Conservation (phyloP, 2,888 invertebrate genomes). For the Pristionchus fissidentatus region DNA sequence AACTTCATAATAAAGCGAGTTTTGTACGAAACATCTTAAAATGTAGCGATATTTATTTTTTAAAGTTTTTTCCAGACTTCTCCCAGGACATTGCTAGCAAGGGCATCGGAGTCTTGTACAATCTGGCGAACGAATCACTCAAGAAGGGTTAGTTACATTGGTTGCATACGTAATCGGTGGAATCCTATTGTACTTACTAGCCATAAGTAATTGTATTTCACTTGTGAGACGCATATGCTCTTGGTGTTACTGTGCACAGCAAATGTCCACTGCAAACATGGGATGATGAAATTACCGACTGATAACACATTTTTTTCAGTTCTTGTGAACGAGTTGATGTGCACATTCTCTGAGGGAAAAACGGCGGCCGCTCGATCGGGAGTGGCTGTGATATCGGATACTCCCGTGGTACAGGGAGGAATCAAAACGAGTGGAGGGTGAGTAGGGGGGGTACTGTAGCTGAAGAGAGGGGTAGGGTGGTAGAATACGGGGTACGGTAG, state of each 20-base stretch:
- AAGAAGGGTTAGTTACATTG: constrained; percentile 78
- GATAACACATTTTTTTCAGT: background rate
- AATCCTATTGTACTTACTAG: background rate
- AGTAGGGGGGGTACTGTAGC: background rate
- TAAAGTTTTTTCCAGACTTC: constrained; percentile 82
- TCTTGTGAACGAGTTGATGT: constrained; percentile 85
- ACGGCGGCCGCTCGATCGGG: constrained; percentile 51
- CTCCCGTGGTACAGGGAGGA: constrained; percentile 88
- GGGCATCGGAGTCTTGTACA: constrained; percentile 89
- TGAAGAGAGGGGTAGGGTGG: background rate
- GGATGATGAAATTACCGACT: background rate
- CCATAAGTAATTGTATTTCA: too few relatives aligned
- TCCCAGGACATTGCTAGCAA: constrained; percentile 94
- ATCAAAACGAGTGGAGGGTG: constrained; percentile 40
- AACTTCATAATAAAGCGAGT: background rate
- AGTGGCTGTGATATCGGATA: constrained; percentile 82
- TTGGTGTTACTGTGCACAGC: too few relatives aligned
- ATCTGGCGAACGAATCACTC: constrained; percentile 84
- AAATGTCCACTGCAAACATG: too few relatives aligned
- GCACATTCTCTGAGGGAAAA: constrained; percentile 84
- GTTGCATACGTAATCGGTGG: background rate
- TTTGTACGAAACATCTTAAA: background rate
- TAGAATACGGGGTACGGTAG: background rate
- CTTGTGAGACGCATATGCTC: too few relatives aligned
- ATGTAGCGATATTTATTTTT: constrained; percentile 2